These are phyloP conservation scores for Henicopernis longicauda DNA, from an alignment of 2,113 vertebrate species.

Conservation along the genomic window DNA sequence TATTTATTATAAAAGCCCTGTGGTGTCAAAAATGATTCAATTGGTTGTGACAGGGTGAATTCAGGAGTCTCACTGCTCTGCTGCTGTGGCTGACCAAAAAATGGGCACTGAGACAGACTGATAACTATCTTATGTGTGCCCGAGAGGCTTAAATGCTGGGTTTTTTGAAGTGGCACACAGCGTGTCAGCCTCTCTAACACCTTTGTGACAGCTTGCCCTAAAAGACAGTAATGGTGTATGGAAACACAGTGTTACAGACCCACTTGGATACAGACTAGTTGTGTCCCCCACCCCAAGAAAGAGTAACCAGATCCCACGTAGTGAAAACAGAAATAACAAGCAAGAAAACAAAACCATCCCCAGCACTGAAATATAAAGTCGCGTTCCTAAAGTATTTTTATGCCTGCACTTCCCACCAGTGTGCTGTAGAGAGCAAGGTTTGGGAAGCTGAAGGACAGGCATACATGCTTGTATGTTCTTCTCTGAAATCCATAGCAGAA, in stretches of 20 bases:
- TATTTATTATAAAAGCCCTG: neutral
- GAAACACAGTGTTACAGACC: neutral
- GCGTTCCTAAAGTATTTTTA: neutral
- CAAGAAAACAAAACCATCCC: neutral
- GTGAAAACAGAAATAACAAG: neutral
- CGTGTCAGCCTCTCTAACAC: neutral
- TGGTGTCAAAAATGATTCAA: neutral
- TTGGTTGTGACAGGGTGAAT: neutral
- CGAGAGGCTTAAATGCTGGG: neutral
- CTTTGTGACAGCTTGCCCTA: neutral
- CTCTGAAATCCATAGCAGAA: neutral
- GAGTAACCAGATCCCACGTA: neutral
- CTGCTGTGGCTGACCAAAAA: neutral
- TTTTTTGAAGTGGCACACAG: neutral
- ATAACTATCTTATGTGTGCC: neutral
- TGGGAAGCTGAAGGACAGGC: neutral
- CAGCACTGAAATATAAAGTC: neutral
- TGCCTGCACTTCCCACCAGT: neutral
- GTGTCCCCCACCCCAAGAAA: neutral
- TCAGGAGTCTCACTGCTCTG: neutral
- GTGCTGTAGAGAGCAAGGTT: neutral
- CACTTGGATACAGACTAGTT: neutral
- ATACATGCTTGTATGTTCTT: neutral
- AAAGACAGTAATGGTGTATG: accelerated
- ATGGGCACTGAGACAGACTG: neutral